Conservation (phyloP, 2,113 vertebrate genomes). For the Otus sunia region DNA sequence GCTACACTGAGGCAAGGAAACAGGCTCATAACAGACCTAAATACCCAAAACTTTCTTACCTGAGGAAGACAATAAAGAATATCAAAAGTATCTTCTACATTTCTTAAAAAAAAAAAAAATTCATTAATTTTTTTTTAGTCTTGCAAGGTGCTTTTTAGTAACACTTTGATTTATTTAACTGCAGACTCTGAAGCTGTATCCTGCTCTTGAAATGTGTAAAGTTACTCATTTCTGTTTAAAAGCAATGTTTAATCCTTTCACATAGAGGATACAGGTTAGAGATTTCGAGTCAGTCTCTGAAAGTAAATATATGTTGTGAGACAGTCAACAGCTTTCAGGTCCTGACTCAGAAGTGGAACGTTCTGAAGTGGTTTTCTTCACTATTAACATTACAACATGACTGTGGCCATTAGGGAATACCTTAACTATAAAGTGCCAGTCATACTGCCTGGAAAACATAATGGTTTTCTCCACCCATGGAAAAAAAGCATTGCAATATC, state of each 20-base stretch:
- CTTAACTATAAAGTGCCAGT: neutral
- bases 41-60: neutral
- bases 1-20: neutral
- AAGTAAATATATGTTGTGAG: neutral
- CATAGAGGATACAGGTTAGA: neutral
- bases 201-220: neutral
- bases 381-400: neutral
- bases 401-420: neutral
- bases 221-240: neutral
- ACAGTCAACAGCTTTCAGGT: neutral
- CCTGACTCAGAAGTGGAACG: neutral
- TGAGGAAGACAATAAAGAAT: neutral
- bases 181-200: neutral
- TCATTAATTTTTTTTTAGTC: neutral
- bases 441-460: neutral
- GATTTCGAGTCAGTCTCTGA: neutral
- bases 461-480: neutral
- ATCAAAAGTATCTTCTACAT: fast-evolving
- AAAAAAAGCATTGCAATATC: neutral
- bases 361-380: neutral
- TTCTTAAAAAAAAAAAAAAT: neutral
- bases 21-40: neutral
- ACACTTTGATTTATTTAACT: neutral
- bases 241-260: neutral
- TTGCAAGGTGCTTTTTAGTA: neutral